A percentile compares a stretch with the other conserved stretches of the same genome.
Conservation (phyloP, 2,113 vertebrate species). For the Diadophis punctatus region DNA sequence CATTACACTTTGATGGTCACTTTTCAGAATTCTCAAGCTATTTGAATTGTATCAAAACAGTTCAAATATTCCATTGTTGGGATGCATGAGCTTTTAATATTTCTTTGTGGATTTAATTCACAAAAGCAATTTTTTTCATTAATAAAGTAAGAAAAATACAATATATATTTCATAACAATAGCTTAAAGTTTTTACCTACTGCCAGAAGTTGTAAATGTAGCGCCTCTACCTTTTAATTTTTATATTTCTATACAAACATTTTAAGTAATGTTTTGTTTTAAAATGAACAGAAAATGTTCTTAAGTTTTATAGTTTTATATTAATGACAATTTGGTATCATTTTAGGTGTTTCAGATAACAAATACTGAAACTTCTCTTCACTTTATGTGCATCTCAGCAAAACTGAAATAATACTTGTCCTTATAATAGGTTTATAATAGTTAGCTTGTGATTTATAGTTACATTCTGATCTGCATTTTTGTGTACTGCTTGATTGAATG, state of each 20-base stretch:
- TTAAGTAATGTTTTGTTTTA: background rate
- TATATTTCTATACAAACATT: background rate
- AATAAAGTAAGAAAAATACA: background rate
- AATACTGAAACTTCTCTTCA: background rate
- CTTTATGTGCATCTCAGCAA: background rate
- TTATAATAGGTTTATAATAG: background rate
- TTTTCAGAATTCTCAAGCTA: background rate
- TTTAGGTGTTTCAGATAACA: background rate
- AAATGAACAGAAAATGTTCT: background rate
- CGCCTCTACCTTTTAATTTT: background rate
- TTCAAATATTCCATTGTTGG: background rate
- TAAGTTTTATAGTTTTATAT: background rate
- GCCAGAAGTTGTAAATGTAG: background rate
- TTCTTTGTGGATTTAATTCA: background rate
- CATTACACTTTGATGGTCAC: background rate
- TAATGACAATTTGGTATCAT: background rate
- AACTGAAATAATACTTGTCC: background rate
- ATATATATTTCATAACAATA: background rate
- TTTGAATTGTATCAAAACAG: background rate
- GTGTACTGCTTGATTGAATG: background rate
- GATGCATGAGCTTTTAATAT: background rate
- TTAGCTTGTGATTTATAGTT: background rate
- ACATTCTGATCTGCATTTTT: background rate
- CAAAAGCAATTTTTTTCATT: background rate
- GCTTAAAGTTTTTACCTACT: background rate